Conservation (phyloP, 2,888 invertebrate genomes). For the Patella ulyssiponensis region DNA sequence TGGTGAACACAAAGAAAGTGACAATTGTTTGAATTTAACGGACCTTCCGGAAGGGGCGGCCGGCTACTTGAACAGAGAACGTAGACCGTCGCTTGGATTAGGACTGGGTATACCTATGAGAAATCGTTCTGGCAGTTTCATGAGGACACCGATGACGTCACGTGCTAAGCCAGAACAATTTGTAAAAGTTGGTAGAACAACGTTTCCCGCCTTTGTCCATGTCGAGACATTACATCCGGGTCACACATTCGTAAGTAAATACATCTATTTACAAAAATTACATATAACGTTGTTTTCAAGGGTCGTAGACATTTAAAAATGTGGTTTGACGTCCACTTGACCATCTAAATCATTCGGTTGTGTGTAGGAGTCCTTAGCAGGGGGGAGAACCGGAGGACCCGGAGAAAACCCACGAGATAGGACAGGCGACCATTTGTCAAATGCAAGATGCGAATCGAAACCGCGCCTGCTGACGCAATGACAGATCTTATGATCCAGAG, state of each 20-base stretch:
- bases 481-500: too few relatives aligned
- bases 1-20: constrained; percentile 6
- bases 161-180: not conserved
- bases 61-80: not conserved
- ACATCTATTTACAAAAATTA: too few relatives aligned
- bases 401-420: too few relatives aligned
- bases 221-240: constrained; percentile 67
- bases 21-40: not conserved
- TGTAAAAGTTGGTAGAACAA: constrained; percentile 9
- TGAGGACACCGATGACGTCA: constrained; percentile 25
- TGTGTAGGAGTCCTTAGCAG: too few relatives aligned
- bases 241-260: constrained; percentile 63
- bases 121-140: constrained; percentile 29
- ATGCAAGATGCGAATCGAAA: too few relatives aligned
- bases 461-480: too few relatives aligned
- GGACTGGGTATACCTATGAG: not conserved
- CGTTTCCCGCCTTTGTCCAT: constrained; percentile 65
- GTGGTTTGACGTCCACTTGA: too few relatives aligned
- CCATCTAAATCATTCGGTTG: too few relatives aligned
- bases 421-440: too few relatives aligned
- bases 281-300: too few relatives aligned
- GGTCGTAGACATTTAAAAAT: too few relatives aligned
- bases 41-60: not conserved
- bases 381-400: too few relatives aligned
- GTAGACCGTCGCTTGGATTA: not conserved